Conservation (phyloP, 2,113 vertebrate genomes). For the Apodemus sylvaticus region DNA sequence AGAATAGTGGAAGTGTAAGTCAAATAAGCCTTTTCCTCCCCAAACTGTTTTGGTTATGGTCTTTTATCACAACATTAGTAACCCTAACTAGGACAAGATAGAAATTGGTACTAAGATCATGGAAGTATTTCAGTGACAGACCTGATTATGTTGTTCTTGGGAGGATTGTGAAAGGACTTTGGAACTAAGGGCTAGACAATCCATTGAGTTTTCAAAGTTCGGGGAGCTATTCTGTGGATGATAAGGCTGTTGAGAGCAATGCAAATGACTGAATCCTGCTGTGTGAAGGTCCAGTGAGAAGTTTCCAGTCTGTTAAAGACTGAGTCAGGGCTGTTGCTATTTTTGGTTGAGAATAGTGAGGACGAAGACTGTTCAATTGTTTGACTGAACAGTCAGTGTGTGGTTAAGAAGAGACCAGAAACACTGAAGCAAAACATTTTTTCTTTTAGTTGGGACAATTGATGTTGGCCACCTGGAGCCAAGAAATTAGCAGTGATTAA, state of each 20-base stretch:
- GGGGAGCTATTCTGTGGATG: background rate
- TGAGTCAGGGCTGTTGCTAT: background rate
- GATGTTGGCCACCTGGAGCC: background rate
- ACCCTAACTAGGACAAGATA: background rate
- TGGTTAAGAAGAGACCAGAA: background rate
- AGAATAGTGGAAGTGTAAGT: background rate
- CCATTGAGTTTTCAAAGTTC: background rate
- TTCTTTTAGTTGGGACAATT: background rate
- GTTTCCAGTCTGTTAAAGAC: background rate
- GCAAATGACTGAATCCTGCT: background rate
- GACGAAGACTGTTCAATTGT: background rate
- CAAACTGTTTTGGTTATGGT: background rate
- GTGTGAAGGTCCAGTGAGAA: background rate
- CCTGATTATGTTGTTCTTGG: background rate
- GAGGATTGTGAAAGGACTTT: background rate
- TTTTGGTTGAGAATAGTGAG: background rate
- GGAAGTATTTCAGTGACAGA: background rate
- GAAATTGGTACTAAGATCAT: background rate
- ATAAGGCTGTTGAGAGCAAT: background rate
- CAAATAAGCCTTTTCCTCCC: background rate
- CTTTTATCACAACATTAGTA: background rate
- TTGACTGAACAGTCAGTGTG: background rate
- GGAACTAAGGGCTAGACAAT: background rate
- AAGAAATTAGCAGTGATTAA: background rate
- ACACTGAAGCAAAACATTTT: background rate